These are phyloP conservation scores for Aptenodytes patagonicus DNA, from an alignment of 2,113 vertebrate genomes.

Conservation along the genomic window DNA sequence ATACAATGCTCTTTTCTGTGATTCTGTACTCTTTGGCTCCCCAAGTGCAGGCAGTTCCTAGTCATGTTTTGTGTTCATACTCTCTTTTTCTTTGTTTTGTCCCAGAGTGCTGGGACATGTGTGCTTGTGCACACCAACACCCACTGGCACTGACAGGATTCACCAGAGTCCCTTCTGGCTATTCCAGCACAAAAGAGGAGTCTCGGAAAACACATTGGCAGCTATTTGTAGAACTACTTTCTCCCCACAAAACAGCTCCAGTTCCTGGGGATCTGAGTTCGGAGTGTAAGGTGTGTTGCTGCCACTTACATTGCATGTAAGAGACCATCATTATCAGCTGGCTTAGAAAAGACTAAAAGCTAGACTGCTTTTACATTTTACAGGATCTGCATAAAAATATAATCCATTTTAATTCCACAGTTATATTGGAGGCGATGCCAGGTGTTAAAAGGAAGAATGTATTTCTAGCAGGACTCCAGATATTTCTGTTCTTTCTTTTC, in stretches of 20 bases:
- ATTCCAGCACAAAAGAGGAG: neutral
- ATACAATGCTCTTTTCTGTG: slow-evolving; percentile 1
- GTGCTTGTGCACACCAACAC: neutral
- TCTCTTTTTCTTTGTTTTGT: neutral
- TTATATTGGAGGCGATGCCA: neutral
- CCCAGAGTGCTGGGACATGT: neutral
- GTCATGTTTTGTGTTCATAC: neutral
- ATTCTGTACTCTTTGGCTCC: neutral
- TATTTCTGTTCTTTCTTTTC: neutral
- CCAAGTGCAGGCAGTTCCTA: neutral
- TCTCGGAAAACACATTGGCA: neutral
- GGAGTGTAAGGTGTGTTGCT: neutral
- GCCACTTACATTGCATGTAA: neutral
- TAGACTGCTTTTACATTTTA: neutral
- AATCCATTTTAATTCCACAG: neutral
- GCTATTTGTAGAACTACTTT: neutral
- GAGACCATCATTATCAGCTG: neutral
- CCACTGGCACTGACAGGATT: neutral
- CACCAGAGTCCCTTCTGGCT: slow-evolving; percentile 15
- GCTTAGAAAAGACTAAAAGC: neutral
- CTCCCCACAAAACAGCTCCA: neutral
- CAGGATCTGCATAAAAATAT: neutral
- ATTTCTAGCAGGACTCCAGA: slow-evolving; percentile 12
- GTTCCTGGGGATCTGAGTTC: neutral
- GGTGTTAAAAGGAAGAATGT: slow-evolving; percentile 1